Evolutionary conservation across 2,888 invertebrate species (phyloP).

Genomic region (Chrysolina americana): DNA sequence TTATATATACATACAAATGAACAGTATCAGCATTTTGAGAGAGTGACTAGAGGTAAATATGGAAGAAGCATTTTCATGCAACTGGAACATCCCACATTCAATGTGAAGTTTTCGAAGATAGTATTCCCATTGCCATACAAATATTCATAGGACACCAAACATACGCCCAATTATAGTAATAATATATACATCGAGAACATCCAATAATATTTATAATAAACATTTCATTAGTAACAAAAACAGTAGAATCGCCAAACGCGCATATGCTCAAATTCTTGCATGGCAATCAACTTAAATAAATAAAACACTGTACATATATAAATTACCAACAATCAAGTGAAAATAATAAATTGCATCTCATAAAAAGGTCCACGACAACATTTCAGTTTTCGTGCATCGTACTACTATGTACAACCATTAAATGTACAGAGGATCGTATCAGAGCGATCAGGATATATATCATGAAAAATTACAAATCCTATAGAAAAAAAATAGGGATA

Average conservation of each 20-base stretch:
- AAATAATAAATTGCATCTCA: slow-evolving; percentile 44
- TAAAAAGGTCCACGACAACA: slow-evolving; percentile 50
- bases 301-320: slow-evolving; percentile 59
- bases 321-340: slow-evolving; percentile 57
- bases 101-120: slow-evolving; percentile 45
- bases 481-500: slow-evolving; percentile 44
- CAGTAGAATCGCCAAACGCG: slow-evolving; percentile 49
- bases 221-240: slow-evolving; percentile 59
- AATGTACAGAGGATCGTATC: slow-evolving; percentile 54
- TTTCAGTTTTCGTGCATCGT: slow-evolving; percentile 49
- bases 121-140: slow-evolving; percentile 59
- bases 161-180: slow-evolving; percentile 48
- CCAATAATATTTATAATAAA: slow-evolving; percentile 56
- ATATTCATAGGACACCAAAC: slow-evolving; percentile 52
- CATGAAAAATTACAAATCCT: slow-evolving; percentile 53
- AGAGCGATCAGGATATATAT: slow-evolving; percentile 51
- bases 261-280: slow-evolving; percentile 57
- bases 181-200: slow-evolving; percentile 52
- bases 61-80: slow-evolving; percentile 54
- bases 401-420: slow-evolving; percentile 55
- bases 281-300: slow-evolving; percentile 56
- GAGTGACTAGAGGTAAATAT: slow-evolving; percentile 50
- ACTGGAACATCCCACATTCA: slow-evolving; percentile 47
- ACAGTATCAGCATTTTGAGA: slow-evolving; percentile 42
- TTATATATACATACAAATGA: slow-evolving; percentile 41